These are phyloP conservation scores for Pogona vitticeps DNA, from an alignment of 2,113 vertebrate species.

Conservation along the genomic window DNA sequence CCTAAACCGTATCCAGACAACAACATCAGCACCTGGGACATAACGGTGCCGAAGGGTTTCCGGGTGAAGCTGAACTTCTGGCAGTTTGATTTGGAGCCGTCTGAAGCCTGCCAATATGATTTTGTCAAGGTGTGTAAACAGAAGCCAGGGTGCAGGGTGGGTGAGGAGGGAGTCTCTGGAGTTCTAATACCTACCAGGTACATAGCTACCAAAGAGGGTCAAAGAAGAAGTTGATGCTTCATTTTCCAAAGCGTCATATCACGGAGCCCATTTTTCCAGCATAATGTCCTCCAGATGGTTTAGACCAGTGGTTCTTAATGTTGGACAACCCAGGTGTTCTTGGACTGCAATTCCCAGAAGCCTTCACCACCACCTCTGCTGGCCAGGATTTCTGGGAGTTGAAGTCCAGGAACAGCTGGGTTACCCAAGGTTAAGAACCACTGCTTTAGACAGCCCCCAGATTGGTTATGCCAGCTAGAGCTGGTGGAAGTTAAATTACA, in stretches of 20 bases:
- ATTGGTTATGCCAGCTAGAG: too few species aligned
- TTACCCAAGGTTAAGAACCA: too few species aligned
- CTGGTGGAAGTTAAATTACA: too few species aligned
- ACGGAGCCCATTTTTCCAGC: too few species aligned
- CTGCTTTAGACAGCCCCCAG: too few species aligned
- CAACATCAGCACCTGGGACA: slow-evolving; percentile 77
- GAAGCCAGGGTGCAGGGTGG: slow-evolving; percentile 1
- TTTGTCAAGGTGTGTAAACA: slow-evolving; percentile 82
- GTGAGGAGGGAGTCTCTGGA: slow-evolving; percentile 9
- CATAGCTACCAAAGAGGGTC: not conserved
- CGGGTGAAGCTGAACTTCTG: slow-evolving; percentile 85
- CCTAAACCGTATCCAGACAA: slow-evolving; percentile 85
- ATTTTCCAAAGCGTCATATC: not conserved
- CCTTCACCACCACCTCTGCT: too few species aligned
- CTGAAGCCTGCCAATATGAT: slow-evolving; percentile 85
- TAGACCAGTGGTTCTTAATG: too few species aligned
- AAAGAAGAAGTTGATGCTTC: rapidly evolving
- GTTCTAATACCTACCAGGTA: not conserved
- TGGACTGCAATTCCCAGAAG: too few species aligned
- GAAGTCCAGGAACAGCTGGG: too few species aligned
- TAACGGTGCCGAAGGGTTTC: slow-evolving; percentile 84
- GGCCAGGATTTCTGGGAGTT: too few species aligned
- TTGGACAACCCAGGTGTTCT: too few species aligned
- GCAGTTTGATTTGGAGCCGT: slow-evolving; percentile 89
- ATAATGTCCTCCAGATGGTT: too few species aligned